Evolutionary conservation across 1,140 invertebrate genomes (phyloP), one percentile per base, ranked within the genome.

Genomic region (Muscidifurax raptorellus): DNA sequence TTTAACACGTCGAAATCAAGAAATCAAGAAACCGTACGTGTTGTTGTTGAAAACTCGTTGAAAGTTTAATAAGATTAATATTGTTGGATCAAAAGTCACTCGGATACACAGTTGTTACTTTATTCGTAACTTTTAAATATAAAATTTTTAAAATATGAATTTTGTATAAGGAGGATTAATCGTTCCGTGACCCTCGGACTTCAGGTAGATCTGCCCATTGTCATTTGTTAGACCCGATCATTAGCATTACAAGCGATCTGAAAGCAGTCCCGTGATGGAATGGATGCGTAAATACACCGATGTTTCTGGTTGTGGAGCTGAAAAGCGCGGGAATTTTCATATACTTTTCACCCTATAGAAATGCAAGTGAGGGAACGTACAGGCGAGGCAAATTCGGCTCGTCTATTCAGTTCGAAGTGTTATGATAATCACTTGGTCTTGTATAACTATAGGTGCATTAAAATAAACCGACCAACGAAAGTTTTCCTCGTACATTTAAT

Each of bases 241-340:
- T 83, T 78, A 83, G 82, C 82, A 83, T 83, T 27, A 78, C 64
- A 83, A 83, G 22, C 18, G 36, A 66, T 59, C 52, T 22, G 52
- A 59, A 59, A 59, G 22, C 7, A n/a, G 27, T 12, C 7, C 13
- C 36, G n/a, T n/a, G n/a, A 18, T 76, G 12, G 72, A 76, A 66
- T 76, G n/a, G 36, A 66, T 47, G 7, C 15, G 18, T 83, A 78
- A 78, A 66, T 30, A 13, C 22, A 30, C 59, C 30, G 66, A 78
- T 83, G 74, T 47, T 47, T 7, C 52, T 22, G 22, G 36, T 77
- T 67, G 47, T 30, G 22, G 22, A 22, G 1, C 52, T 18, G 18
- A 2, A 30, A 22, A 76, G 25, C 18, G 15, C 44, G 25, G 9
- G 64, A 78, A 83, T 72, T 67, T 82, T 40, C 30, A 7, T 25